Conservation (phyloP, 2,113 vertebrate species). For the Holacanthus passer region DNA sequence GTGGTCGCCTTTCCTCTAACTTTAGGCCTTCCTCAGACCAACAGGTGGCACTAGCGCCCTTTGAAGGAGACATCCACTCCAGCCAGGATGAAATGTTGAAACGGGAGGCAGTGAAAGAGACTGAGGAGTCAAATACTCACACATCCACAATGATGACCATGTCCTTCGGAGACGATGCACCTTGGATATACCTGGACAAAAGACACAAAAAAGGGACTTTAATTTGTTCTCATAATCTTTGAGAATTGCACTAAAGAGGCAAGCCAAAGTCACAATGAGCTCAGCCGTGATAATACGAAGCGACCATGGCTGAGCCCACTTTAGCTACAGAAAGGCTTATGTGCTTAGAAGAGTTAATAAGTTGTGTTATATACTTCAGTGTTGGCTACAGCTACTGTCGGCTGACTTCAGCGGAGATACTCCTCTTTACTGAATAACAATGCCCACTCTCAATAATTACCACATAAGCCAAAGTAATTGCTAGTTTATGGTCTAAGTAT, state of each 20-base stretch:
- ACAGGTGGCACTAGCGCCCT: conserved; percentile 84
- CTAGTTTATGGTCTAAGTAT: conserved; percentile 61
- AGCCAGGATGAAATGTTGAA: background rate
- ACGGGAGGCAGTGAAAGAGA: conserved; percentile 6
- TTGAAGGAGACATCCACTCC: conserved; percentile 41
- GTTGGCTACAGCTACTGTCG: conserved; percentile 57
- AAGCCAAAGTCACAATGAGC: conserved; percentile 65
- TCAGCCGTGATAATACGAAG: conserved; percentile 56
- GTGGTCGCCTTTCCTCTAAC: background rate
- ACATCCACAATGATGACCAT: conserved; percentile 99
- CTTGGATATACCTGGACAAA: conserved; percentile 95
- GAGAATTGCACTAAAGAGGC: conserved; percentile 46
- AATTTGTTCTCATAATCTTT: conserved; percentile 66
- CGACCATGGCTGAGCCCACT: conserved; percentile 71
- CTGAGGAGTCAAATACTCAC: conserved; percentile 86
- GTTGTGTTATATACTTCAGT: conserved; percentile 68
- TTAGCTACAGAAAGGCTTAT: conserved; percentile 77
- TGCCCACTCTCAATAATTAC: conserved; percentile 68
- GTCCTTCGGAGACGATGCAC: conserved; percentile 98
- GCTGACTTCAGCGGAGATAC: conserved; percentile 59
- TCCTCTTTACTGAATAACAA: conserved; percentile 64
- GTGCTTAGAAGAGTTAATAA: conserved; percentile 80
- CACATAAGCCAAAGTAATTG: conserved; percentile 68
- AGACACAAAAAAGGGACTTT: conserved; percentile 64
- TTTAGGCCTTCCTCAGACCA: conserved; percentile 61